phyloP scores from a whole-genome alignment of 2,888 invertebrate species.

The Coecobrya sp. region DNA sequence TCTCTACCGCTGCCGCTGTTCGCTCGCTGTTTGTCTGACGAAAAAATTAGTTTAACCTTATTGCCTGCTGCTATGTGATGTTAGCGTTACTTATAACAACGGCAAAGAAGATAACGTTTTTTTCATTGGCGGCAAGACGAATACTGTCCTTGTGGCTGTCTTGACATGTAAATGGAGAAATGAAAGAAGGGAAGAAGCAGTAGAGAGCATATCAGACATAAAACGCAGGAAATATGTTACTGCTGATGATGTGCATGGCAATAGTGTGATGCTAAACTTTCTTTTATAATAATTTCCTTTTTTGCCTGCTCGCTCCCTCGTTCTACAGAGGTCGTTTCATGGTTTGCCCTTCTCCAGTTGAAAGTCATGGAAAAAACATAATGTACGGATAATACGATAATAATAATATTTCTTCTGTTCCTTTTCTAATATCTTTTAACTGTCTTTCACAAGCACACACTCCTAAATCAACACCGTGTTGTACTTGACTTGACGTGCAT shows the following conservation, averaged over 20 bases:
- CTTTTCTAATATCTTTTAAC: neutral
- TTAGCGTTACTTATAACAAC: slow-evolving; percentile 8
- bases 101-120: slow-evolving; percentile 26
- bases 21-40: slow-evolving; percentile 35
- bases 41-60: slow-evolving; percentile 81
- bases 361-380: slow-evolving; percentile 20
- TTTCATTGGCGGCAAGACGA: slow-evolving; percentile 8
- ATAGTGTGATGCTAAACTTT: slow-evolving; percentile 8
- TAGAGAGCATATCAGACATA: slow-evolving; percentile 22
- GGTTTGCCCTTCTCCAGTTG: neutral
- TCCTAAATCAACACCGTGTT: neutral
- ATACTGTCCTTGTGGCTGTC: slow-evolving; percentile 21
- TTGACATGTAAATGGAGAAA: slow-evolving; percentile 55
- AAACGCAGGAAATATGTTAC: neutral
- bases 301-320: neutral
- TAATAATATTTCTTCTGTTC: neutral
- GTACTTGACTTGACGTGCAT: neutral
- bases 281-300: neutral
- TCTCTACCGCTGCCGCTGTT: neutral
- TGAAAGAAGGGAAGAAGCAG: slow-evolving; percentile 22
- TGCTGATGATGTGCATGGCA: neutral
- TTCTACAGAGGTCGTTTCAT: neutral
- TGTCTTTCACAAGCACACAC: neutral
- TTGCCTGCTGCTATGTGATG: slow-evolving; percentile 45
- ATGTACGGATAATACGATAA: slow-evolving; percentile 3